A percentile compares a stretch with the other conserved stretches of the same genome.
Evolutionary conservation across 2,888 invertebrate genomes (phyloP).

Genomic region (Hedychridium roseum): DNA sequence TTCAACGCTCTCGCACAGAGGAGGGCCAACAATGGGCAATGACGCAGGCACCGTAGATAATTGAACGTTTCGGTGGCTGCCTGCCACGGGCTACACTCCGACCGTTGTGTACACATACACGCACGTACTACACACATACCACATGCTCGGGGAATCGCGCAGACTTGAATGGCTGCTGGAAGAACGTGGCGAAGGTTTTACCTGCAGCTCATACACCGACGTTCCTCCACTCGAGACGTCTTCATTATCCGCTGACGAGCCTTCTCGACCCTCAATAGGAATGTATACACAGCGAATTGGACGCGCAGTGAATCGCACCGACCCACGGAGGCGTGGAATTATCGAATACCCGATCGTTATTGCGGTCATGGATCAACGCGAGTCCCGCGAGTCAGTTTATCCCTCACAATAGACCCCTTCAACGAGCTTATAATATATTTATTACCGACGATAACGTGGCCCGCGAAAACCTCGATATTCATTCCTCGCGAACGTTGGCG

Average conservation of each 20-base stretch:
- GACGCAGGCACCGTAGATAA: constrained; percentile 51
- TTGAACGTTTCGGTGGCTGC: constrained; percentile 54
- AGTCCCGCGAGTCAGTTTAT: too few relatives aligned
- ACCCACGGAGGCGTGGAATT: constrained; percentile 13
- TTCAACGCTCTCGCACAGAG: constrained; percentile 42
- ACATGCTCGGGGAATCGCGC: background rate
- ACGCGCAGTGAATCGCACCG: constrained; percentile 13
- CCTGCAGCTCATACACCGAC: background rate
- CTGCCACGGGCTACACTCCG: constrained; percentile 46
- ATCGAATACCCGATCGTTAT: constrained; percentile 17
- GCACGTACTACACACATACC: background rate
- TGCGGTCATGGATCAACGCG: too few relatives aligned
- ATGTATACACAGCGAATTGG: constrained; percentile 18
- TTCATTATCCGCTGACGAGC: constrained; percentile 41
- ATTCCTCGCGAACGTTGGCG: too few relatives aligned
- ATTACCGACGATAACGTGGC: too few relatives aligned
- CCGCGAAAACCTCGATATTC: too few relatives aligned
- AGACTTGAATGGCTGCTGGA: too few relatives aligned
- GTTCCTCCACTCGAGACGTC: constrained; percentile 26
- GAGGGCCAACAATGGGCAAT: constrained; percentile 40
- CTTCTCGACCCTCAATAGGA: constrained; percentile 22
- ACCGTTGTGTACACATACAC: constrained; percentile 27
- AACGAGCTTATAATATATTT: too few relatives aligned
- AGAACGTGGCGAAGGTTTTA: too few relatives aligned
- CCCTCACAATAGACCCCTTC: too few relatives aligned